These are phyloP conservation scores for Mercenaria mercenaria DNA, from an alignment of 1,140 invertebrate species.

Conservation along the genomic window DNA sequence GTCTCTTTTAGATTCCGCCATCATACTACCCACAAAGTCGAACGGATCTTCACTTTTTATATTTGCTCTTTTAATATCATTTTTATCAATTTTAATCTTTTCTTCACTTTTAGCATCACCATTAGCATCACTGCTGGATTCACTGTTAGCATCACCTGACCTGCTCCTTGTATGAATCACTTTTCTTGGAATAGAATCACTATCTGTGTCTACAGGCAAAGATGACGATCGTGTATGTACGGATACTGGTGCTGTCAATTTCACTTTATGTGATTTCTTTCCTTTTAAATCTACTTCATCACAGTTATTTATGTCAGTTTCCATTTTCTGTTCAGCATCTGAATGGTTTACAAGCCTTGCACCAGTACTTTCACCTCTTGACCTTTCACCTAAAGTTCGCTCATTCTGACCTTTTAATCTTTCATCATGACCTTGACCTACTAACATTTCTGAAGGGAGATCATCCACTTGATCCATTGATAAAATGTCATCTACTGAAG, in stretches of 20 bases:
- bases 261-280: background rate
- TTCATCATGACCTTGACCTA: background rate
- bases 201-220: background rate
- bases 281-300: background rate
- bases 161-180: background rate
- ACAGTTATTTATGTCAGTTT: background rate
- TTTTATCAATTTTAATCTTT: background rate
- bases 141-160: constrained; percentile 19
- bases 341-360: background rate
- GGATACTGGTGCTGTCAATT: background rate
- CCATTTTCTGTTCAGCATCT: background rate
- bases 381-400: no score
- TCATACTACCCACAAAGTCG: background rate
- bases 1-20: background rate
- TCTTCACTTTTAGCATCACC: background rate
- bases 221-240: background rate
- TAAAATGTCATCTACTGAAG: constrained; percentile 25
- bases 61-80: background rate
- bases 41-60: constrained; percentile 20
- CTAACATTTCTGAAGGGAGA: background rate
- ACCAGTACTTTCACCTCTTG: background rate
- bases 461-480: constrained; percentile 14
- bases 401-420: background rate
- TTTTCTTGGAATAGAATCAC: background rate
- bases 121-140: no score